phyloP scores from a whole-genome alignment of 2,888 invertebrate genomes.

The Busseola fusca region DNA sequence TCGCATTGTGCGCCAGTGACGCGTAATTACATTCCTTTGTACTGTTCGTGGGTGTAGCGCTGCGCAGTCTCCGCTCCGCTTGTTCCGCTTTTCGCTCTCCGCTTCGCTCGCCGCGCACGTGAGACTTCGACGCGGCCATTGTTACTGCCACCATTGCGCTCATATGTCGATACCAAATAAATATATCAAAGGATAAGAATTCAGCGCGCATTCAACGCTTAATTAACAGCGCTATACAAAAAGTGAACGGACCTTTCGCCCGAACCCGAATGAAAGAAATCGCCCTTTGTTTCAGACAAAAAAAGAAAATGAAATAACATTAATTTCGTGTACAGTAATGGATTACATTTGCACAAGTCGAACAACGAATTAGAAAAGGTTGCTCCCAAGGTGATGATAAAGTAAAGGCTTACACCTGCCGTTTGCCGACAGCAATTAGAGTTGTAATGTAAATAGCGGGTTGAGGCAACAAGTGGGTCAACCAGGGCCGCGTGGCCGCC shows the following conservation, averaged over 20 bases:
- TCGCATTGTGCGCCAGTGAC: constrained; percentile 75
- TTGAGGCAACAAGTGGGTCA: constrained; percentile 88
- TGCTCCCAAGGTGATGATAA: constrained; percentile 71
- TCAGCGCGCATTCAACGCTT: constrained; percentile 40
- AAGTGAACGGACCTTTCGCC: constrained; percentile 10
- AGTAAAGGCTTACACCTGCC: constrained; percentile 72
- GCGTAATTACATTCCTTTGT: constrained; percentile 86
- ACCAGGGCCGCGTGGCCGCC: constrained; percentile 70
- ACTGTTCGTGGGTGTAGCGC: constrained; percentile 63
- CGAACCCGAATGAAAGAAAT: constrained; percentile 13
- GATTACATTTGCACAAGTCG: constrained; percentile 63
- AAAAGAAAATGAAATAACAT: constrained; percentile 43
- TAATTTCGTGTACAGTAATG: constrained; percentile 51
- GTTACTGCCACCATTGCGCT: constrained; percentile 57
- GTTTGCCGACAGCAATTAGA: constrained; percentile 77
- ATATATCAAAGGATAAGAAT: constrained; percentile 44
- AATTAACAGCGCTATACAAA: constrained; percentile 40
- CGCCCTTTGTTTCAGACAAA: constrained; percentile 17
- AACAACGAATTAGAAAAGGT: constrained; percentile 72
- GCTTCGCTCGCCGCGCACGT: constrained; percentile 43
- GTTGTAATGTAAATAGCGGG: constrained; percentile 83
- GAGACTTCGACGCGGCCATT: constrained; percentile 51
- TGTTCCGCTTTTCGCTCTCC: constrained; percentile 29
- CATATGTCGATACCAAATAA: constrained; percentile 60
- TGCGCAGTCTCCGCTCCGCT: constrained; percentile 46